Conservation (phyloP, 1,140 invertebrate genomes). For the Brachionus plicatilis region DNA sequence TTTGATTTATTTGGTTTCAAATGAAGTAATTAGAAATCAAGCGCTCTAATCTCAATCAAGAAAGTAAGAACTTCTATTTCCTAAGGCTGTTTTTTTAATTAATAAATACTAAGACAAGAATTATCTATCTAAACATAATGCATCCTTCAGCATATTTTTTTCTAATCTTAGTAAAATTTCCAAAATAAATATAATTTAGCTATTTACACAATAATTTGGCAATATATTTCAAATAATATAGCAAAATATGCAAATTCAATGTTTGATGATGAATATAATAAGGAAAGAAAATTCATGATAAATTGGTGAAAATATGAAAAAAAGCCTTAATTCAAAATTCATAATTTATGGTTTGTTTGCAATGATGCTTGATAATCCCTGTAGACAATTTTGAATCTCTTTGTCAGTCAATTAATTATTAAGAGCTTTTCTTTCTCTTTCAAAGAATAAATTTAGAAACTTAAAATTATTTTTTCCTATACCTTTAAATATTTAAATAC, state of each 20-base stretch:
- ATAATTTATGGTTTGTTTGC: neutral
- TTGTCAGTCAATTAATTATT: neutral
- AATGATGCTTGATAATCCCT: neutral
- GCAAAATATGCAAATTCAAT: neutral
- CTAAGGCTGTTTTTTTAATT: neutral
- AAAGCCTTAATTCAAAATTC: neutral
- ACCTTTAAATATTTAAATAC: neutral
- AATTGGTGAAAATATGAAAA: neutral
- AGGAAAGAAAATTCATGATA: neutral
- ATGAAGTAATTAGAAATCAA: neutral
- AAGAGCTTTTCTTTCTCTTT: neutral
- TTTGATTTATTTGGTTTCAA: neutral
- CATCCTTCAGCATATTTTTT: neutral
- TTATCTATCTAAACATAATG: neutral
- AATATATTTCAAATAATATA: neutral
- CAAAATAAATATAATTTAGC: neutral
- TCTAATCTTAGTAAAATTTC: neutral
- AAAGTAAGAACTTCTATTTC: neutral
- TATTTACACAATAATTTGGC: neutral
- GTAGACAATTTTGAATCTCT: neutral
- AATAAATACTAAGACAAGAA: neutral
- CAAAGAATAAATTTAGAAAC: neutral
- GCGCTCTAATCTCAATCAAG: neutral
- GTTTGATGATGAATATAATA: neutral
- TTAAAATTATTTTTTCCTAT: neutral